phyloP scores from a whole-genome alignment of 2,888 invertebrate genomes.

The Drosophila tripunctata region DNA sequence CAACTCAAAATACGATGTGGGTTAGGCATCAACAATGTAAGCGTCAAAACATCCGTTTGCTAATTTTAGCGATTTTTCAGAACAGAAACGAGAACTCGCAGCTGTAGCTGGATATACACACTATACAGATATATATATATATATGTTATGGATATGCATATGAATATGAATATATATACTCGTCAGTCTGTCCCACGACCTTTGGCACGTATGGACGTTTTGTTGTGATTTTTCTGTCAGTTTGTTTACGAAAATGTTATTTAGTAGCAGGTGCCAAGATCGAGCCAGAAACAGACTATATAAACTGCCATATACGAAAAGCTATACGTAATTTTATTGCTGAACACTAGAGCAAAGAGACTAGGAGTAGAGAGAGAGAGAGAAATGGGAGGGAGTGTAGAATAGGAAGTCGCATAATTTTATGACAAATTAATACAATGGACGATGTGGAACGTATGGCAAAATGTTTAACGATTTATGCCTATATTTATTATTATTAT shows the following conservation, averaged over 20 bases:
- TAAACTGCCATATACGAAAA: conserved; percentile 8
- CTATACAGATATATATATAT: background rate
- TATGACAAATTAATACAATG: conserved; percentile 77
- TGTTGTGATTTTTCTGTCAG: conserved; percentile 42
- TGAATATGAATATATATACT: background rate
- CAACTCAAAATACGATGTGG: conserved; percentile 55
- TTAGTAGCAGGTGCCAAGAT: conserved; percentile 51
- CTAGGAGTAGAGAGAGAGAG: conserved; percentile 3
- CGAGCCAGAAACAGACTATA: background rate
- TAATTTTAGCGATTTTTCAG: conserved; percentile 65
- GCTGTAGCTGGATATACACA: background rate
- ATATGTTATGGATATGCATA: background rate
- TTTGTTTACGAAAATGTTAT: conserved; percentile 44
- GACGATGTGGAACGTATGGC: conserved; percentile 23
- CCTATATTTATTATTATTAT: conserved; percentile 73
- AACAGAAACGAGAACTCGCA: conserved; percentile 4
- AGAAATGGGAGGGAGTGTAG: conserved; percentile 1
- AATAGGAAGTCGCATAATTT: conserved; percentile 65
- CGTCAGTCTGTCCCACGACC: conserved; percentile 36
- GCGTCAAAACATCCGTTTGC: conserved; percentile 68
- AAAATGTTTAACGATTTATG: conserved; percentile 63
- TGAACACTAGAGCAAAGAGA: too few relatives aligned
- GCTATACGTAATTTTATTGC: conserved; percentile 5
- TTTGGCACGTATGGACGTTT: conserved; percentile 39
- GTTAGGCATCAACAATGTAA: conserved; percentile 72